phyloP scores from a whole-genome alignment of 1,140 invertebrate genomes.

The Drosophila pachea region DNA sequence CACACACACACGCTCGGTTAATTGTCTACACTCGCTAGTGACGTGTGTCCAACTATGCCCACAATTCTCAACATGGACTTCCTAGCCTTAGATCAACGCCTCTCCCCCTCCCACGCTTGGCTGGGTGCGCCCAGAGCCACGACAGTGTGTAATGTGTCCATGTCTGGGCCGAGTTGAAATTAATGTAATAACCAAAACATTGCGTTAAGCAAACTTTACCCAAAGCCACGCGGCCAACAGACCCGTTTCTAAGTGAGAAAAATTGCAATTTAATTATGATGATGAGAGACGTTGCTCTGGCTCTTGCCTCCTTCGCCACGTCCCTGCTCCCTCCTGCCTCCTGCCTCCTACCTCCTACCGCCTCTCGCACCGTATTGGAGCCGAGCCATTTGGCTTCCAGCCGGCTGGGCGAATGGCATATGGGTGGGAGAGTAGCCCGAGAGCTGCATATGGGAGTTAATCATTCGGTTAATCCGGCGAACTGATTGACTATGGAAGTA shows the following conservation, averaged over 20 bases:
- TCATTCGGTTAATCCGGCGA: not conserved
- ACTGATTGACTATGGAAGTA: not conserved
- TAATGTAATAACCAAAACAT: constrained; percentile 56
- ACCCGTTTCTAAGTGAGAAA: constrained; percentile 58
- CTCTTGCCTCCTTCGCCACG: not conserved
- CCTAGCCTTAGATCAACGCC: no score
- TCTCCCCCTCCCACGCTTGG: constrained; percentile 12
- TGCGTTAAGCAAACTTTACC: constrained; percentile 51
- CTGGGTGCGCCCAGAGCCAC: constrained; percentile 18
- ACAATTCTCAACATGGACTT: constrained; percentile 25
- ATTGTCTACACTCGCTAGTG: constrained; percentile 13
- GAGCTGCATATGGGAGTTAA: not conserved
- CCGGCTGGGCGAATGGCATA: constrained; percentile 9
- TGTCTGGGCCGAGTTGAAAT: constrained; percentile 49
- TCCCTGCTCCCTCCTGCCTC: not conserved
- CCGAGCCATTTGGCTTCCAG: constrained; percentile 1
- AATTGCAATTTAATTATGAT: constrained; percentile 73
- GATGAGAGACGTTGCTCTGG: constrained; percentile 33
- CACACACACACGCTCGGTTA: constrained; percentile 22
- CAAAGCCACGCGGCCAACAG: constrained; percentile 49
- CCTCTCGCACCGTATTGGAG: not conserved
- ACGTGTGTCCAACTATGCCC: constrained; percentile 24
- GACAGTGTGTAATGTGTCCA: constrained; percentile 29
- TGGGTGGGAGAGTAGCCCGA: not conserved
- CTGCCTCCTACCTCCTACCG: no score